phyloP scores from a whole-genome alignment of 1,140 invertebrate genomes.

The Zaprionus tsacasi region DNA sequence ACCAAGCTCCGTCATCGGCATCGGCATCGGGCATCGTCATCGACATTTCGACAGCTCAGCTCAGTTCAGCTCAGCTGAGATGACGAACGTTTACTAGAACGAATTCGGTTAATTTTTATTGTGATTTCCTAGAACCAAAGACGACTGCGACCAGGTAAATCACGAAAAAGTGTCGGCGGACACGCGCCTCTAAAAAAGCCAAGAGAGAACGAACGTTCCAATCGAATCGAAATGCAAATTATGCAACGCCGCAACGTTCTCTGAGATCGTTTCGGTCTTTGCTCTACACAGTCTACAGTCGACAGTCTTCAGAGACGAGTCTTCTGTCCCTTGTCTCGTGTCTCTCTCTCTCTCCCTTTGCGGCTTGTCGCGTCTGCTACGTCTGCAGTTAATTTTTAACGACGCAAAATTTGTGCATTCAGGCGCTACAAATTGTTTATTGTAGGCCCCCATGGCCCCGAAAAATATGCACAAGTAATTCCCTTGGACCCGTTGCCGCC shows the following conservation, averaged over 20 bases:
- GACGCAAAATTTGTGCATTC: constrained; percentile 79
- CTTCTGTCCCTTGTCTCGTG: neutral
- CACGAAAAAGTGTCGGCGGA: constrained; percentile 83
- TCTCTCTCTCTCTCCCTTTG: neutral
- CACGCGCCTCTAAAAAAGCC: constrained; percentile 78
- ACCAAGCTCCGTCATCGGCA: constrained; percentile 1
- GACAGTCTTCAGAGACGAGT: neutral
- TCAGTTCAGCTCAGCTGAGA: constrained; percentile 1
- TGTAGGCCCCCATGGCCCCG: constrained; percentile 58
- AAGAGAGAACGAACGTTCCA: constrained; percentile 57
- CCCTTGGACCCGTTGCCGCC: constrained; percentile 29
- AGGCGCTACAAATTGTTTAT: constrained; percentile 82
- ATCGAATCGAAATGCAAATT: constrained; percentile 83
- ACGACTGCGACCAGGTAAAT: constrained; percentile 61
- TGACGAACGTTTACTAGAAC: constrained; percentile 77
- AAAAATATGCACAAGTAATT: constrained; percentile 31
- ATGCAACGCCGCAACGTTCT: constrained; percentile 67
- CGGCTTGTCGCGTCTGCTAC: constrained; percentile 27
- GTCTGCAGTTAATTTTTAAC: constrained; percentile 78
- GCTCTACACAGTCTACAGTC: constrained; percentile 20
- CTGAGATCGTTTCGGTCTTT: constrained; percentile 23
- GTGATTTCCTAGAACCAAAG: constrained; percentile 79
- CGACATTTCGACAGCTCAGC: constrained; percentile 40
- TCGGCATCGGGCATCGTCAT: constrained; percentile 17
- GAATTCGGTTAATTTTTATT: constrained; percentile 82